A percentile compares a stretch with the other conserved stretches of the same genome.
Conservation (phyloP, 1,140 invertebrate genomes). For the Caenorhabditis briggsae region DNA sequence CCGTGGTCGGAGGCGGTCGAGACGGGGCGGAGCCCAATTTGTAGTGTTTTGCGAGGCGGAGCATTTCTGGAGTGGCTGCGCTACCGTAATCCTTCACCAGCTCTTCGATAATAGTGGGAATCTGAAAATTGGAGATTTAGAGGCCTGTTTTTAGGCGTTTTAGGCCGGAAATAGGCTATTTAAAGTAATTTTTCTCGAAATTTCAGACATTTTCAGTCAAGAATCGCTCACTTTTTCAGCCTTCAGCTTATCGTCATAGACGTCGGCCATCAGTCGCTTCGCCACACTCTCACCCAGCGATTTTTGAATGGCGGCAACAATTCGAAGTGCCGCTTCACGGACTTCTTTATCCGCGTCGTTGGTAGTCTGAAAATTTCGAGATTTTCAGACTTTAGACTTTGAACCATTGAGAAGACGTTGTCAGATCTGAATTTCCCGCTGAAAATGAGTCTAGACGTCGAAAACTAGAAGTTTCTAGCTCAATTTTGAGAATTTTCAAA, state of each 20-base stretch:
- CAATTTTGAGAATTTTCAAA: too few species aligned
- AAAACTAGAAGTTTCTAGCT: too few species aligned
- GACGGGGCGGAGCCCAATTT: not conserved
- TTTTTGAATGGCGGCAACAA: slow-evolving; percentile 9
- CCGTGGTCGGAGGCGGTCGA: not conserved
- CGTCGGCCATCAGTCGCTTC: slow-evolving; percentile 26
- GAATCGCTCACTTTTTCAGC: slow-evolving; percentile 12
- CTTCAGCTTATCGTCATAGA: slow-evolving; percentile 44
- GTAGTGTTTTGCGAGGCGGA: slow-evolving; percentile 25
- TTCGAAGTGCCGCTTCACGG: slow-evolving; percentile 30
- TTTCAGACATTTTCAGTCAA: not conserved
- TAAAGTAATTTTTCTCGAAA: not conserved
- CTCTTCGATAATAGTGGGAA: slow-evolving; percentile 47
- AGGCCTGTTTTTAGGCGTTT: too few species aligned
- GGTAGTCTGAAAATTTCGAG: not conserved
- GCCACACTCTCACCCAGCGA: not conserved
- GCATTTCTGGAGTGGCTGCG: not conserved
- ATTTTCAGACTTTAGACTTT: not conserved
- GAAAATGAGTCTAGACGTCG: too few species aligned
- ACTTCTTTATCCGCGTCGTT: slow-evolving; percentile 48
- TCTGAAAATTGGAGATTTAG: slow-evolving; percentile 36
- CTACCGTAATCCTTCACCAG: not conserved
- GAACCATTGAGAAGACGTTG: too few species aligned
- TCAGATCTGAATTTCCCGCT: too few species aligned
- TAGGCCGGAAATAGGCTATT: too few species aligned